phyloP scores from a whole-genome alignment of 2,113 vertebrate species.

The Shinisaurus crocodilurus region DNA sequence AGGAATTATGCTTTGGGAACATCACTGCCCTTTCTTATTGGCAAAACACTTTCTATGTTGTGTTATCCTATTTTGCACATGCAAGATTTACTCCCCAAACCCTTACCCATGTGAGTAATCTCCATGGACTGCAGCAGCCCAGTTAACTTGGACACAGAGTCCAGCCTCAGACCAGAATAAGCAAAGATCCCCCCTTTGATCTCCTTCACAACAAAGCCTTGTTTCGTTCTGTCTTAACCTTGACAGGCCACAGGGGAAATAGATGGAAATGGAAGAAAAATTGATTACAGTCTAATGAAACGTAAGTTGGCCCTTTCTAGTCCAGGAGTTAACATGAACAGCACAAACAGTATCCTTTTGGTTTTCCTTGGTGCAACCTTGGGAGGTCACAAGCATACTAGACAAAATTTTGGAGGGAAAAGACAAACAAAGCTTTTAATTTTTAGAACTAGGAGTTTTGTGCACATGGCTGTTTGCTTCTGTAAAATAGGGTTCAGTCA shows the following conservation, averaged over 20 bases:
- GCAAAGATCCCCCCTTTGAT: constrained; percentile 3
- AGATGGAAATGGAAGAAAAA: constrained; percentile 43
- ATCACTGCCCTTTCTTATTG: background rate
- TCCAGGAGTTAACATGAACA: background rate
- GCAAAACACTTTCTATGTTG: background rate
- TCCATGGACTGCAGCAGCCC: background rate
- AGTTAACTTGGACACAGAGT: constrained; percentile 7
- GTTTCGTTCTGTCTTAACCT: constrained; percentile 6
- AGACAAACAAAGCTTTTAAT: background rate
- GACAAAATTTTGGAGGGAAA: background rate
- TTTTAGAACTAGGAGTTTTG: background rate
- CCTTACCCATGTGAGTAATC: background rate
- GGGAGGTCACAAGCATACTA: background rate
- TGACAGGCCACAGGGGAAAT: constrained; percentile 6
- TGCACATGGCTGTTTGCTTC: background rate
- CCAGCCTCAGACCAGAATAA: constrained; percentile 5
- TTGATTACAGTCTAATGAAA: constrained; percentile 2
- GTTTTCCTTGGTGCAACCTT: background rate
- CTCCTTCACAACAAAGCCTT: background rate
- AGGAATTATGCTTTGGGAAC: background rate
- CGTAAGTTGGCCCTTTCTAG: constrained; percentile 11
- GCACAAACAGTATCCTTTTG: background rate
- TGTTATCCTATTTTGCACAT: background rate
- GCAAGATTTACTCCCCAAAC: background rate
- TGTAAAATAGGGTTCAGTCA: background rate